Base-by-base conservation (phyloP, 2,888 invertebrate species). In the Ochlodes sylvanus region DNA sequence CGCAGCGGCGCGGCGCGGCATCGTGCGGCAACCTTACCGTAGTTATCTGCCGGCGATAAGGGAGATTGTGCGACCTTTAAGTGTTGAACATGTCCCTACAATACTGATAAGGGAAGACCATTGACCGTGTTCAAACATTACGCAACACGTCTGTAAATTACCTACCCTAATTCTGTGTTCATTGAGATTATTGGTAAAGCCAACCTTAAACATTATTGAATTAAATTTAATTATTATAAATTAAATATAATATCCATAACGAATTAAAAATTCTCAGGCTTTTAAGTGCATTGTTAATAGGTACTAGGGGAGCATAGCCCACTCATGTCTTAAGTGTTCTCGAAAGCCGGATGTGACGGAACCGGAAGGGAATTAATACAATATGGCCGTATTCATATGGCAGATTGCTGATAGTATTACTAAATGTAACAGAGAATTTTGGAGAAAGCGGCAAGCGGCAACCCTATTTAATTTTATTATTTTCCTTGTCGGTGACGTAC, bases 61-160 rank as follows among this genome's bases (percentile, higher is more conserved):
- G 82, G 75, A 82, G 87, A 89, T 87, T 89, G 83, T 79, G 80
- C 88, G 92, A 92, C 93, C 93, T 92, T 85, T 89, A 87, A 83
- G 83, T 84, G 89, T 83, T 87, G 86, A 87, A 85, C 87, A 86
- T 84, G 86, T 86, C 85, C 80, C 76, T 80, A 74, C 71, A 73
- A 77, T 73, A 75, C 70, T 78, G 91, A 92, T 92, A 91, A 88
- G 75, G 70, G 77, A 81, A 88, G 92, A 88, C 85, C 92, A 91
- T 88, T 91, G 92, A 92, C 92, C 92, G 92, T 86, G 84, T 81
- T 76, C 75, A 77, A 78, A 79, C 77, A 77, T 69, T 68, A 64
- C 73, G 52, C 68, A 66, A 32, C 27, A 55, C 27, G 34, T 10
- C 55, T 19, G 61, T 67, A 56, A 61, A 61, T 67, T 67, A 67